Conservation (phyloP, 2,888 invertebrate species). For the Cephonodes hylas region DNA sequence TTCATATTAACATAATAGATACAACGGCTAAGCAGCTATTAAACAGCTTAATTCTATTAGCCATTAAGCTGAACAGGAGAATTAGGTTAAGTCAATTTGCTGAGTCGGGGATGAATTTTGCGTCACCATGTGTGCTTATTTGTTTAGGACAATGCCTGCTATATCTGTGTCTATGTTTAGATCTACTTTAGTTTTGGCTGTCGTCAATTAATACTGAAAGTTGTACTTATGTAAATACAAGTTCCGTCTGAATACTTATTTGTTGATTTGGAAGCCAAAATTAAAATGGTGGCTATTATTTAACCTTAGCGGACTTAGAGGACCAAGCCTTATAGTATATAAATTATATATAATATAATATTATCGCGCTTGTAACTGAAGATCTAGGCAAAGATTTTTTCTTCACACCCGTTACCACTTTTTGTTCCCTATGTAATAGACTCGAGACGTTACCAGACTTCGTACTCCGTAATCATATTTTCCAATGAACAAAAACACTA, state of each 20-base stretch:
- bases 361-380: too few species aligned
- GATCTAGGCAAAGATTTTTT: too few species aligned
- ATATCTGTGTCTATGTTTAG: neutral
- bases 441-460: too few species aligned
- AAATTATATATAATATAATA: too few species aligned
- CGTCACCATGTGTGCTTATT: constrained; percentile 18
- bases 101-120: neutral
- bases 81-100: neutral
- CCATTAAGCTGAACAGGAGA: neutral
- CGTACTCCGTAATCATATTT: too few species aligned
- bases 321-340: too few species aligned
- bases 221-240: neutral
- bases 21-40: too few species aligned
- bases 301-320: too few species aligned
- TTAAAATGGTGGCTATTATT: neutral
- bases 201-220: neutral
- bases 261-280: neutral
- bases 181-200: neutral
- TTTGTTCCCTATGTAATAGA: too few species aligned
- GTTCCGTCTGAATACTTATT: neutral
- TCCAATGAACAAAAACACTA: too few species aligned
- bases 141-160: constrained; percentile 25
- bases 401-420: too few species aligned
- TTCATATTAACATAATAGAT: neutral
- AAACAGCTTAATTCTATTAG: neutral